Conservation (phyloP, 2,113 vertebrate species). For the Oncorhynchus tshawytscha region DNA sequence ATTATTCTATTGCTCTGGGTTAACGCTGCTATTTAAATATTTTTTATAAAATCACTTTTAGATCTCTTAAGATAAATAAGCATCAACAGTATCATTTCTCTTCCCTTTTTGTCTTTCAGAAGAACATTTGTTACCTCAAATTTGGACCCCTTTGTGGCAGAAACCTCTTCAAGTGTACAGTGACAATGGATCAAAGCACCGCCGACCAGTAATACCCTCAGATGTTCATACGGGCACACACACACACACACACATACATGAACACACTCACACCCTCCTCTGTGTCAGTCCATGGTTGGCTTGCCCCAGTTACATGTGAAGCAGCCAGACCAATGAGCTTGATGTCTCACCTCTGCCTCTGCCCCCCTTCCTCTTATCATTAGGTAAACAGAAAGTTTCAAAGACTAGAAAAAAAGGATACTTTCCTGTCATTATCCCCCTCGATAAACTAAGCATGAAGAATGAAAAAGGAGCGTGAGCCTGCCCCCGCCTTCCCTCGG, state of each 20-base stretch:
- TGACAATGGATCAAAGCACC: constrained; percentile 69
- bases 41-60: not conserved
- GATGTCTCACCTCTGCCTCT: constrained; percentile 41
- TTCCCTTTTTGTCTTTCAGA: constrained; percentile 26
- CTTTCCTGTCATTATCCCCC: constrained; percentile 30
- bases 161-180: constrained; percentile 75
- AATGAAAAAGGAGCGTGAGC: constrained; percentile 67
- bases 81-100: not conserved
- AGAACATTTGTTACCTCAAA: constrained; percentile 71
- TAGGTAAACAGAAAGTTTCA: constrained; percentile 49
- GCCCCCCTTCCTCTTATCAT: constrained; percentile 27
- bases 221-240: constrained; percentile 24
- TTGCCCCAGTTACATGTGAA: constrained; percentile 58
- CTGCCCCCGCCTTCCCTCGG: constrained; percentile 23
- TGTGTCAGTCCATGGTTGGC: constrained; percentile 68
- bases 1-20: not conserved
- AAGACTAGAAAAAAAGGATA: constrained; percentile 40
- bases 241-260: constrained; percentile 21
- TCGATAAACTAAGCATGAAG: constrained; percentile 72
- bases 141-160: constrained; percentile 70
- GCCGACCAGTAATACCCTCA: constrained; percentile 59
- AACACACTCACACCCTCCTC: constrained; percentile 48
- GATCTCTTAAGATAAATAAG: not conserved
- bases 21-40: too few relatives aligned
- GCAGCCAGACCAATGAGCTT: constrained; percentile 67